Evolutionary conservation across 2,797 vertebrate genomes (phyloP), one percentile per base, ranked within the genome.

Genomic region (Balearica regulorum): DNA sequence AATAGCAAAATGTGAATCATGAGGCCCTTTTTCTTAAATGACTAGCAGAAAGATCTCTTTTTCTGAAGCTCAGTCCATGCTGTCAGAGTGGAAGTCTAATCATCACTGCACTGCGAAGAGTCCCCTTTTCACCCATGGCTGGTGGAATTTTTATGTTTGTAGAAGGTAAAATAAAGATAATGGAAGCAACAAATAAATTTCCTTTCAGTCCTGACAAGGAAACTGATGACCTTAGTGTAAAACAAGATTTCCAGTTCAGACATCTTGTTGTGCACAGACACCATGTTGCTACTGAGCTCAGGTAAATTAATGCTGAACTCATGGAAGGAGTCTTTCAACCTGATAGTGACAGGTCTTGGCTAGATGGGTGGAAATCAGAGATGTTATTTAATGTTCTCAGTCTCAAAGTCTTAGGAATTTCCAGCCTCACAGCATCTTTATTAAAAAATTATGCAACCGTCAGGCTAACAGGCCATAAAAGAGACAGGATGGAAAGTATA

Each of bases 1-100:
- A 93, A 70, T 77, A 82, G 48, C 39, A 85, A 87, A 89, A 77
- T 61, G 41, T 54, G 68, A 89, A 83, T n/a, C 43, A 86, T 62
- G 26, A 90, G 54, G 29, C 48, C 69, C 31, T 57, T 91, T 92
- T 93, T 87, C 75, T 92, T 83, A 92, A 93, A 87, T 25, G n/a
- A 92, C n/a, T 37, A 90, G 25, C 9, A 72, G 51, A 87, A 92
- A 24, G 60, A 66, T 77, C 29, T 82, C 21, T 41, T 87, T 49
- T 87, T 51, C 15, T 4, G 5, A 94, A 73, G 26, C 31, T 95
- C 39, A 72, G 51, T 37, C 39, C 4, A 0, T 53, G 16, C n/a
- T 90, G 13, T 70, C 26, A 78, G 57, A 71, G 19, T 72, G 44
- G 57, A 95, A 89, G 10, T 80, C 51, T 68, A 77, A 84, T 72